Base-by-base conservation (phyloP, 2,888 invertebrate species). In the Cataglyphis altisquamis region DNA sequence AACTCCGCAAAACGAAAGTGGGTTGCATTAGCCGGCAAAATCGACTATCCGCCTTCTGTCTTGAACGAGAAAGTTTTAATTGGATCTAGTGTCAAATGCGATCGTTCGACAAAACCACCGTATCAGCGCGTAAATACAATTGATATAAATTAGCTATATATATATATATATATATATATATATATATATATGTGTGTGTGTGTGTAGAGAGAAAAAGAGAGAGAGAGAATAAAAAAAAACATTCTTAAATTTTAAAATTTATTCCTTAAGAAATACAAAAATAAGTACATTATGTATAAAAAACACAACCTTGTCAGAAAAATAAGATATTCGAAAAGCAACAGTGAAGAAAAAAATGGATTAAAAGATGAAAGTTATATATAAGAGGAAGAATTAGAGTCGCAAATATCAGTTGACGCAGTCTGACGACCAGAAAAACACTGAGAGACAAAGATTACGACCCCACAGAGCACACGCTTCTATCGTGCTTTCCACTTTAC, bases 61-160 rank as follows among this genome's bases (percentile, higher is more conserved):
- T 77, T 41, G 29, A 77, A 66, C 77, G 29, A 48, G 52, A 67
- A 77, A 77, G 77, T 77, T 77, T 77, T 77, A 77, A 77, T 77
- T 77, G 77, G 39, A 9, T 77, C 52, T 77, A 77, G 67, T 77
- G 55, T 66, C 55, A 67, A 77, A 77, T 55, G 67, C 67, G 75
- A 66, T 77, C 15, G 52, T 77, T 67, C 52, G n/a, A 75, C 36
- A 55, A 77, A 67, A 67, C 39, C 15, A 39, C 55, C 29, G 15
- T 55, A 67, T 77, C 39, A 67, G 67, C 74, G 62, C 21, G 32
- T 32, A 73, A 73, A 72, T 62, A 48, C 80, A 21, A 72, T 72
- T 68, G 29, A 73, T 80, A 72, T 73, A 25, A 57, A 78, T 70
- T 78, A 78, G n/a, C 18, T n/a, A 1, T n/a, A 36, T 3, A 66